A percentile compares a stretch with the other conserved stretches of the same genome.
Evolutionary conservation across 2,888 invertebrate genomes (phyloP).

Genomic region (Drosophila mimica): DNA sequence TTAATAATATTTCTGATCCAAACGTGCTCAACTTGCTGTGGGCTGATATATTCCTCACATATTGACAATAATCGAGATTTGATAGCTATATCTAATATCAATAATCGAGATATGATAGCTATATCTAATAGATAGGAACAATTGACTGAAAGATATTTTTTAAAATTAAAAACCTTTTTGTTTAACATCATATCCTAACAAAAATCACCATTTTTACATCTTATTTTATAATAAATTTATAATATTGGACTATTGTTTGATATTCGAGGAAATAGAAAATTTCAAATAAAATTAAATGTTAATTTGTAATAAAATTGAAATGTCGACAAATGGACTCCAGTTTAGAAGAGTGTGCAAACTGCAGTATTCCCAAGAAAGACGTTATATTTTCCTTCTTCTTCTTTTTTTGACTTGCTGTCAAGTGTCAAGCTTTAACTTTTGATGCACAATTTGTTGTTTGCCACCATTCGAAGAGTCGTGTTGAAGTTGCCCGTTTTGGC

Average conservation of each 20-base stretch:
- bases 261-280: neutral
- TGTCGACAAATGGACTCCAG: neutral
- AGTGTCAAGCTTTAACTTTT: conserved; percentile 75
- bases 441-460: conserved; percentile 75
- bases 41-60: neutral
- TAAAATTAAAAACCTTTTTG: neutral
- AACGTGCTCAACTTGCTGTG: neutral
- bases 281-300: neutral
- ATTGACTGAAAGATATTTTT: neutral
- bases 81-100: too few species aligned
- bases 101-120: neutral
- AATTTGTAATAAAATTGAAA: neutral
- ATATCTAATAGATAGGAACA: neutral
- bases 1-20: neutral
- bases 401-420: conserved; percentile 40
- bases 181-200: neutral
- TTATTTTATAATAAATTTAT: too few species aligned
- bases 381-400: too few species aligned
- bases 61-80: neutral
- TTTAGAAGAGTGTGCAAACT: neutral
- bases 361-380: neutral
- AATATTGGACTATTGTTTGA: too few species aligned
- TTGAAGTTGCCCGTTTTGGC: conserved; percentile 27
- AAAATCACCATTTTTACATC: neutral
- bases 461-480: conserved; percentile 10